Conservation (phyloP, 2,113 vertebrate genomes). For the Plectropomus leopardus region DNA sequence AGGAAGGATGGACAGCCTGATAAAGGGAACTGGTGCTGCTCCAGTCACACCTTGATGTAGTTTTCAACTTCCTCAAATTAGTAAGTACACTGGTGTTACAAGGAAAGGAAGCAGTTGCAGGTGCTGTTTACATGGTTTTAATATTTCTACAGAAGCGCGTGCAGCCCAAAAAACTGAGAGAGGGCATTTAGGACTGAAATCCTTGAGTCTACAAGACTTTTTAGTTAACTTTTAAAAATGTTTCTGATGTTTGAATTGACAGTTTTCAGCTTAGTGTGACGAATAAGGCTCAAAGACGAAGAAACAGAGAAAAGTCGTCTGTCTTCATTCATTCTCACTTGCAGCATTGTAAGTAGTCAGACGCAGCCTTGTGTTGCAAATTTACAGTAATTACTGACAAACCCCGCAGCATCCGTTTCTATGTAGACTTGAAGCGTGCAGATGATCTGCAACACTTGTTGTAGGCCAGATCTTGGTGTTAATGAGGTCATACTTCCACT, state of each 20-base stretch:
- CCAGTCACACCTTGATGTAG: background rate
- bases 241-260: background rate
- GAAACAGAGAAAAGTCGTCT: background rate
- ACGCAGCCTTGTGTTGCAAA: too few relatives aligned
- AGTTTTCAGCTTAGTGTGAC: conserved; percentile 9
- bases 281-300: too few relatives aligned
- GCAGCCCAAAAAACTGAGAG: background rate
- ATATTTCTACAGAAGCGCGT: too few relatives aligned
- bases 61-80: background rate
- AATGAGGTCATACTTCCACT: background rate
- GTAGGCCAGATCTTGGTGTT: too few relatives aligned
- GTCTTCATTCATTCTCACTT: background rate
- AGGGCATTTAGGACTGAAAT: background rate
- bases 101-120: background rate
- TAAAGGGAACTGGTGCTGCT: background rate
- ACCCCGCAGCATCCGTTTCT: background rate
- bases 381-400: background rate
- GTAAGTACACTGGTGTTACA: background rate
- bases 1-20: background rate
- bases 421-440: background rate
- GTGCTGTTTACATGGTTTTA: too few relatives aligned
- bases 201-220: background rate
- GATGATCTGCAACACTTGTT: background rate
- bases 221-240: background rate
- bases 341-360: background rate